Evolutionary conservation across 2,797 vertebrate species (phyloP), one percentile per base, ranked within the genome.

Genomic region (Synaphobranchus kaupii): DNA sequence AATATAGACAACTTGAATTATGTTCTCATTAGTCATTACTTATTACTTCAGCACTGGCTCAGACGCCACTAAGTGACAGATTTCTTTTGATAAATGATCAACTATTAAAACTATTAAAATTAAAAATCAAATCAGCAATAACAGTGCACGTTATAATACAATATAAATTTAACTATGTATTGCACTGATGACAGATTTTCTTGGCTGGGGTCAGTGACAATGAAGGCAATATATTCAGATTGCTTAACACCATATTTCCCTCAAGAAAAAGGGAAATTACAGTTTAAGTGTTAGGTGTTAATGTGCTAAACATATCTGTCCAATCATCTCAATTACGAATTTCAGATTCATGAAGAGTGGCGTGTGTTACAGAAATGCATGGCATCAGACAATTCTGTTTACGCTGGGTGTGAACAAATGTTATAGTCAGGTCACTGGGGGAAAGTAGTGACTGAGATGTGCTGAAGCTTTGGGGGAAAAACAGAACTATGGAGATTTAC

Each of bases 301-400:
- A n/a, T n/a, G n/a, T n/a, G n/a, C 39, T 47, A 34, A 68, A 76
- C 39, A 39, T 28, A 68, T 48, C 47, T 68, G 78, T 47, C 10
- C 12, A 52, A n/a, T 34, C 10, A 44, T 52, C 47, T 68, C 80
- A 52, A 31, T 87, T 82, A 52, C 52, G 80, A 20, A 83, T 83
- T 39, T 83, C 20, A 60, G 60, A 13, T 71, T 81, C 78, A 83
- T 83, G 22, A 54, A 80, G 17, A 47, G 78, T 28, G 47, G 15
- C 60, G 54, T 71, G 80, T 25, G 12, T 68, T 58, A 86, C 86
- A 68, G 5, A 86, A 66, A 82, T 47, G 52, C 56, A 66, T 13
- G 25, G 47, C 20, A 48, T 82, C 63, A 28, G 56, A 86, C 78
- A 68, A 31, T 83, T 83, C 73, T 39, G 76, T 63, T 81, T 52